Evolutionary conservation across 2,888 invertebrate genomes (phyloP), one percentile per base, ranked within the genome.

Genomic region (Trissoscelio sp.): DNA sequence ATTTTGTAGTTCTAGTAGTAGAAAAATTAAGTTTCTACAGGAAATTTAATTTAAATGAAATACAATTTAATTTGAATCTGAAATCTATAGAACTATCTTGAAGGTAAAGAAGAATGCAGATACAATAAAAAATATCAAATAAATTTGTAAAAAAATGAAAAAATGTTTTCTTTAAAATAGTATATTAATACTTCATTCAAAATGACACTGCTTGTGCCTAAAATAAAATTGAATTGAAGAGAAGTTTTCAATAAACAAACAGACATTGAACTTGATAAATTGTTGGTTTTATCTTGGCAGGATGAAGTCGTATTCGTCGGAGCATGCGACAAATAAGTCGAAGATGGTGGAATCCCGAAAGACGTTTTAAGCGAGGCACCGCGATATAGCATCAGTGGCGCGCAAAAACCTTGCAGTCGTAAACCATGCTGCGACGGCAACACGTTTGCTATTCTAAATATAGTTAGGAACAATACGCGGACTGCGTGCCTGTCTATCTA

Each of bases 391-490:
- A 51, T 67, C 46, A 12, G 51, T 66, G 60, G 60, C 20, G 64
- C 42, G 64, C 64, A 67, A 75, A 80, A 80, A 70, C 58, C 69
- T 64, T 58, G 72, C 53, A 53, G 66, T 79, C 78, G 74, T 81
- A 79, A 79, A 79, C 70, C 75, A 82, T 74, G 69, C 66, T 20
- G 67, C 72, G 72, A 67, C 66, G 48, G 67, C 82, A 72, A 79
- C 79, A 82, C 75, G 79, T 75, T 75, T 44, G 72, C 75, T 82
- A 79, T 82, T 82, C 79, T 83, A 80, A 79, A 80, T 83, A 83
- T 83, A 80, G 77, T 74, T 69, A 72, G 62, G 79, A 77, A 82
- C 75, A 82, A 77, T 82, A 82, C 75, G 74, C 78, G 73, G 53
- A 28, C 53, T 70, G 80, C 78, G 60, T 53, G 67, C 60, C 51